Evolutionary conservation across 2,113 vertebrate species (phyloP).

Genomic region (Leptodactylus fuscus): DNA sequence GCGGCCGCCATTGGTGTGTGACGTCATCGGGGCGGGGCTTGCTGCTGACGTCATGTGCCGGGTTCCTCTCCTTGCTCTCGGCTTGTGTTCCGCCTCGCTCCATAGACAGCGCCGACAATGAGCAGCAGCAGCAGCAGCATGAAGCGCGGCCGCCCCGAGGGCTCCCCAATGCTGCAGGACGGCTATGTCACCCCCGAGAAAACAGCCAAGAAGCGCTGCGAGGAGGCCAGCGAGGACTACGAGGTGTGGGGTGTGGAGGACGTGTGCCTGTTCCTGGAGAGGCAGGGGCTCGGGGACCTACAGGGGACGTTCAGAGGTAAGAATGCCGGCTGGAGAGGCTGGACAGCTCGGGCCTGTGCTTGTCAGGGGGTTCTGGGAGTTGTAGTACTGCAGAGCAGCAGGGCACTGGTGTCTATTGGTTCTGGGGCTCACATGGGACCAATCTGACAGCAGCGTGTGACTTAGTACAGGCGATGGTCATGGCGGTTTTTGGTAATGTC

Average conservation of each 20-base stretch:
- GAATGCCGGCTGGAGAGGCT: neutral
- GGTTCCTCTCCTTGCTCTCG: neutral
- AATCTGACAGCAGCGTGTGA: too few relatives aligned
- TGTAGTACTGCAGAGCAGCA: neutral
- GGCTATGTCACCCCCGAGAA: slow-evolving; percentile 29
- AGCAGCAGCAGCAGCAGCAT: too few relatives aligned
- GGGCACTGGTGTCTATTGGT: too few relatives aligned
- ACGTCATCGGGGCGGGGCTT: neutral
- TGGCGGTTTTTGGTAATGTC: too few relatives aligned
- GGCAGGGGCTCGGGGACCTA: neutral
- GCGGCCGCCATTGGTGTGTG: neutral
- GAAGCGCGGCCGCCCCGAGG: slow-evolving; percentile 14
- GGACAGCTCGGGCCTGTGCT: too few relatives aligned
- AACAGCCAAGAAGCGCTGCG: neutral
- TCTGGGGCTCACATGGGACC: too few relatives aligned
- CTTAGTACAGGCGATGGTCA: too few relatives aligned
- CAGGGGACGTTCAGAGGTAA: slow-evolving; percentile 37
- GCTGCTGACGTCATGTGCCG: neutral
- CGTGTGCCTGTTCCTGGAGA: slow-evolving; percentile 32
- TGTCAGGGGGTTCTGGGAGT: neutral
- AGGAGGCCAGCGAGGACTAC: neutral
- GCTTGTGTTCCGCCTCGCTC: neutral
- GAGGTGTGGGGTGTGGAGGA: slow-evolving; percentile 35
- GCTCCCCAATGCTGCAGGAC: neutral
- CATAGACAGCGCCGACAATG: neutral